Evolutionary conservation across 35 echinoderm and acorn worm species (phyloP).

Genomic region (Chiridota heheva): DNA sequence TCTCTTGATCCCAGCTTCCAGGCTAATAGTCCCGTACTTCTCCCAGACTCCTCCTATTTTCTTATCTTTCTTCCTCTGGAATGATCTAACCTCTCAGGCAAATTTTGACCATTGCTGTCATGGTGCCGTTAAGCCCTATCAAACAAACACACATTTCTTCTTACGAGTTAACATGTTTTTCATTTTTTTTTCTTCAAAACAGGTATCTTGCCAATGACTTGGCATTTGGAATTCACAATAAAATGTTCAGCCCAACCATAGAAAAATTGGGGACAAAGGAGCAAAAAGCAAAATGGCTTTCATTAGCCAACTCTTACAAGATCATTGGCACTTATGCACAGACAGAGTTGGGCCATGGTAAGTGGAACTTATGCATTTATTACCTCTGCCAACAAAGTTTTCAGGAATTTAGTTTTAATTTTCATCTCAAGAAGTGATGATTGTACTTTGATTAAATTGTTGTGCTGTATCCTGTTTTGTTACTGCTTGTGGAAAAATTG

Average conservation of each 20-base stretch:
- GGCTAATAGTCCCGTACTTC: too few relatives aligned
- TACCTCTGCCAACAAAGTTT: not conserved
- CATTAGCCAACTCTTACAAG: slow-evolving; percentile 47
- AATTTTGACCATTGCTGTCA: too few relatives aligned
- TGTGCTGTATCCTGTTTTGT: not conserved
- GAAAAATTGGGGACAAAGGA: slow-evolving; percentile 67
- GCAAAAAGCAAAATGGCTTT: slow-evolving; percentile 76
- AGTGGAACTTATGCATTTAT: not conserved
- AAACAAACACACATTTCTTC: not conserved
- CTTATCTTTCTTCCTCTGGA: too few relatives aligned
- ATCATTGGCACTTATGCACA: slow-evolving; percentile 87
- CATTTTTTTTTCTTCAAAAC: not conserved
- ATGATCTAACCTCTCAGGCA: too few relatives aligned
- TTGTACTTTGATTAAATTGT: not conserved
- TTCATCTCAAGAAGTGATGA: not conserved
- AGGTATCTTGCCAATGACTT: slow-evolving; percentile 55
- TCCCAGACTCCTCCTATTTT: too few relatives aligned
- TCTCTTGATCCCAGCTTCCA: too few relatives aligned
- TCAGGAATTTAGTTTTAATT: not conserved
- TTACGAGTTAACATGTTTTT: not conserved
- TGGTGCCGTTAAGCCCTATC: too few relatives aligned
- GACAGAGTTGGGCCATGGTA: slow-evolving; percentile 93
- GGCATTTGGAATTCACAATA: slow-evolving; percentile 63
- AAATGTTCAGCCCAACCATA: slow-evolving; percentile 82
- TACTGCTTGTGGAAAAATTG: too few relatives aligned